A percentile compares a stretch with the other conserved stretches of the same genome.
These are phyloP conservation scores for Poecilia picta DNA, from an alignment of 2,797 vertebrate species.

Conservation along the genomic window DNA sequence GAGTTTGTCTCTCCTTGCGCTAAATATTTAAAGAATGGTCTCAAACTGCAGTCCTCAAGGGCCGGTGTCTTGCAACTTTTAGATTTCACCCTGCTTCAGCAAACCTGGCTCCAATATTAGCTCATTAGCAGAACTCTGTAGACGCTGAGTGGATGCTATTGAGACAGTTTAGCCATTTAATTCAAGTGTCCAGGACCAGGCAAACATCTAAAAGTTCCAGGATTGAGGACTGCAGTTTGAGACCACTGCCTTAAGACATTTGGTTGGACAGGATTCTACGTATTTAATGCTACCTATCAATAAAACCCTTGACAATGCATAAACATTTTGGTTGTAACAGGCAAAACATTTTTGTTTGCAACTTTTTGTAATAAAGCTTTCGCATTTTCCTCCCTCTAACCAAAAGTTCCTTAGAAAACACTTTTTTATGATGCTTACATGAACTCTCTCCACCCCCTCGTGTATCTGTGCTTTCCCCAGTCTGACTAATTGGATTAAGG, in stretches of 20 bases:
- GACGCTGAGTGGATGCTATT: no score
- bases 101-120: no score
- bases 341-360: not conserved
- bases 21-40: not conserved
- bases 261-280: not conserved
- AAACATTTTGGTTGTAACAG: not conserved
- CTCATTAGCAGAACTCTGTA: no score
- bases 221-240: no score
- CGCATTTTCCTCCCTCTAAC: not conserved
- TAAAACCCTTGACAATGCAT: not conserved
- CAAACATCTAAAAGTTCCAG: no score
- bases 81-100: no score
- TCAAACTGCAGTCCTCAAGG: no score
- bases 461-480: constrained; percentile 22
- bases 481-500: constrained; percentile 58
- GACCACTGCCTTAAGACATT: not conserved
- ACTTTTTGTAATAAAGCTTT: not conserved
- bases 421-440: constrained; percentile 13
- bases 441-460: not conserved
- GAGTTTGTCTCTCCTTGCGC: not conserved
- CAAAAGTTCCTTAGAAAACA: constrained; percentile 13
- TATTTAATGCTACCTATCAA: not conserved
- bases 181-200: no score
- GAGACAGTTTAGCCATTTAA: no score
- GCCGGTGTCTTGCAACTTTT: no score